Evolutionary conservation across 2,888 invertebrate species (phyloP).

Genomic region (Diarsia rubi): DNA sequence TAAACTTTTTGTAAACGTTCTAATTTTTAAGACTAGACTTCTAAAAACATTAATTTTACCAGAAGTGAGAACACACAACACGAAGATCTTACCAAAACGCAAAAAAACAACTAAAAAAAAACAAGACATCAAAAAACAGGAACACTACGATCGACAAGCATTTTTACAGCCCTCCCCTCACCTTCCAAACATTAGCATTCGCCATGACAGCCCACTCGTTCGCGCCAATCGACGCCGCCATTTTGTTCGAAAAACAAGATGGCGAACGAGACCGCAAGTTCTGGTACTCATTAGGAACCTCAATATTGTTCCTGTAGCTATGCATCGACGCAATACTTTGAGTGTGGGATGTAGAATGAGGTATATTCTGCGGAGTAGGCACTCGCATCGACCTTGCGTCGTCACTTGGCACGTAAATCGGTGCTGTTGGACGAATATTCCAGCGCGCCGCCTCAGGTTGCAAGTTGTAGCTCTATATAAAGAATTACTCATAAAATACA

Average conservation of each 20-base stretch:
- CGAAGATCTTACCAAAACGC: constrained; percentile 86
- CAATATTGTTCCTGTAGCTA: constrained; percentile 89
- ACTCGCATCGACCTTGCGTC: constrained; percentile 82
- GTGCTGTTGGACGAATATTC: constrained; percentile 89
- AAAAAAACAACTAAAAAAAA: constrained; percentile 49
- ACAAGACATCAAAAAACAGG: constrained; percentile 70
- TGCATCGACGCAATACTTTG: constrained; percentile 90
- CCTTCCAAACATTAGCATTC: constrained; percentile 89
- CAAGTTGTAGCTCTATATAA: constrained; percentile 88
- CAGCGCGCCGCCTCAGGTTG: constrained; percentile 87
- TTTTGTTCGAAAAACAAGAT: constrained; percentile 90
- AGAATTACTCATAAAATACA: constrained; percentile 67
- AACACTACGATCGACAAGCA: constrained; percentile 79
- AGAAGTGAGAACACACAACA: constrained; percentile 16
- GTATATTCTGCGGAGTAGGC: constrained; percentile 86
- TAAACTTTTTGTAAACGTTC: neutral
- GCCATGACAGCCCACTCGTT: constrained; percentile 89
- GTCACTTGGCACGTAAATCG: constrained; percentile 87
- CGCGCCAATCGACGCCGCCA: constrained; percentile 88
- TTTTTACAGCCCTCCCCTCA: constrained; percentile 88
- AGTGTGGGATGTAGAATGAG: constrained; percentile 88
- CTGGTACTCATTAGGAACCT: constrained; percentile 89
- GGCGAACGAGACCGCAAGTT: constrained; percentile 89
- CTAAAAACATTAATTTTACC: neutral
- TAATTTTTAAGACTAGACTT: neutral